phyloP scores from a whole-genome alignment of 2,888 invertebrate species.

The Spicauda simplicius region DNA sequence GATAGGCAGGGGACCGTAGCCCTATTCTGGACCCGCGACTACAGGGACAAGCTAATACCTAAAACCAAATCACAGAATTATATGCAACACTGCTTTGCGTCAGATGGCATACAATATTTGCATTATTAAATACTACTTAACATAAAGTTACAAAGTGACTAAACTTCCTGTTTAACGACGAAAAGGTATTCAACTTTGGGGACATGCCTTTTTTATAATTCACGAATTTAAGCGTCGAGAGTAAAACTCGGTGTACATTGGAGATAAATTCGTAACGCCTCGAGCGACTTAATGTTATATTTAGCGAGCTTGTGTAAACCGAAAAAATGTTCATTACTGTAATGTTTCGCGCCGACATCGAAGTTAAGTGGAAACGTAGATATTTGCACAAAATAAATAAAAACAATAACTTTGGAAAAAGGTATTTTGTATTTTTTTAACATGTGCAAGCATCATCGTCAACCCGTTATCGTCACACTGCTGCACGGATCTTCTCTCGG shows the following conservation, averaged over 20 bases:
- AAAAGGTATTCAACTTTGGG: conserved; percentile 17
- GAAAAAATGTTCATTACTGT: conserved; percentile 30
- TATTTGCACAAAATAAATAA: not conserved
- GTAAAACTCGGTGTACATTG: conserved; percentile 29
- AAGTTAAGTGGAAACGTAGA: not conserved
- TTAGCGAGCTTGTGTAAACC: conserved; percentile 25
- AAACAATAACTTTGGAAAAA: not conserved
- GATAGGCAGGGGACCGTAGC: too few species aligned
- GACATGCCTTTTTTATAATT: conserved; percentile 36
- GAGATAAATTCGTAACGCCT: conserved; percentile 32
- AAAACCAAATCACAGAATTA: too few species aligned
- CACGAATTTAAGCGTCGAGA: conserved; percentile 32
- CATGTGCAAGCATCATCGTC: too few species aligned
- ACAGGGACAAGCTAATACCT: too few species aligned
- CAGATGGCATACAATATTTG: conserved; percentile 6
- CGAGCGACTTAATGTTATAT: conserved; percentile 23
- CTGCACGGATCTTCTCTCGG: too few species aligned
- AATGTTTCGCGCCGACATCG: conserved; percentile 15
- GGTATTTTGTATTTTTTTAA: not conserved
- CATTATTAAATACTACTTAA: conserved; percentile 27
- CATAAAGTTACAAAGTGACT: conserved; percentile 20
- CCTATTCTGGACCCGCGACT: too few species aligned
- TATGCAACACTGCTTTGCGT: not conserved
- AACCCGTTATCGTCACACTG: too few species aligned
- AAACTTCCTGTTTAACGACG: conserved; percentile 27